Base-by-base conservation (phyloP, 2,888 invertebrate genomes). In the Drymonia ruficornis region DNA sequence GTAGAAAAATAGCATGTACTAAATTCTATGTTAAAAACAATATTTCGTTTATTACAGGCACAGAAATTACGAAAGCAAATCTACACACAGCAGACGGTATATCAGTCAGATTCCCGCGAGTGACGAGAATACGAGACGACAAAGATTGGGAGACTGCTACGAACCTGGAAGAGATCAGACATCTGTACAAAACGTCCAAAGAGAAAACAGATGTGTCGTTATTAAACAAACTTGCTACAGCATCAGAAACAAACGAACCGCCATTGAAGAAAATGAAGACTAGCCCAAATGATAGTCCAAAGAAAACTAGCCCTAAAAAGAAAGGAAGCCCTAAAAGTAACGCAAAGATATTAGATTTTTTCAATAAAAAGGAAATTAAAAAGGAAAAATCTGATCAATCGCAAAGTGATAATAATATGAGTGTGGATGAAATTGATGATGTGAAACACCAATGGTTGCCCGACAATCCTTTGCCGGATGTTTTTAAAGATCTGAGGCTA, bases 71-170 rank as follows among this genome's bases (percentile, higher is more conserved):
- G 2, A 95, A 96, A 81, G 96, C 96, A 2, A 96, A 96, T 54
- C 94, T 96, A 7, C 99, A 99, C 80, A 98, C 98, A 1, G 98
- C 98, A 0, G 95, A 96, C 72, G 98, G 98, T 1, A 98, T 99
- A 73, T 98, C 98, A 3, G 97, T 98, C 46, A 93, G 99, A 52
- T 99, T 99, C 90, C 99, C 99, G 0, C 94, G 99, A 66, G 97
- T 99, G 0, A 96, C 96, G 0, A 94, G 94, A 67, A 95, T 98
- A 61, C 93, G 99, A 52, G 89, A 94, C 52, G 99, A 99, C 81
- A 99, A 99, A 86, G 91, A 94, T 57, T 97, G 97, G 95, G 86
- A 96, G 67, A 94, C 96, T 0, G 98, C 98, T 0, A 99, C 98
- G 0, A 95, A 94, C 74, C 88, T 99, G 50, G 88, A 94, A 19